Base-by-base conservation (phyloP, 2,797 vertebrate genomes). In the Anabas testudineus region DNA sequence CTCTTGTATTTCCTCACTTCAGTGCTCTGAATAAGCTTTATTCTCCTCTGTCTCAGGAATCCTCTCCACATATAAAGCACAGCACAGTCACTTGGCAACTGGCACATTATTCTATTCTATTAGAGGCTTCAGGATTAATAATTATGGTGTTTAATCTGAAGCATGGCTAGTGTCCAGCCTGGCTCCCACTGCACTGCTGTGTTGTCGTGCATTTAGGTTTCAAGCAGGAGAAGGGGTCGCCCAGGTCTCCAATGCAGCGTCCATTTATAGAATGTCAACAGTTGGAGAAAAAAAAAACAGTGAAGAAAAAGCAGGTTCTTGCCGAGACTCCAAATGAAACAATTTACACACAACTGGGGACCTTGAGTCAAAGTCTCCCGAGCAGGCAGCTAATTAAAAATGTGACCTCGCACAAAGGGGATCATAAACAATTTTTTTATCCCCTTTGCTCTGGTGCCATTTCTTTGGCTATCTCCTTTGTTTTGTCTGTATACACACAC, bases 321-420 rank as follows among this genome's bases (percentile, higher is more conserved):
- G 59, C 74, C 15, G 71, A 68, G 81, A 71, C 65, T 82, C 75
- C 81, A 82, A 87, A 90, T 89, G 76, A 87, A 90, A 88, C 75
- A 68, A 78, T 91, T 86, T 88, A 80, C 85, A 68, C 81, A 72
- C 74, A 76, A 70, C 71, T 15, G 22, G 76, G 65, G 80, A 88
- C 71, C 71, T 74, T 43, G 83, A 71, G 63, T 75, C 58, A 68
- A 86, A 81, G 80, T 76, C 75, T 81, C 76, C 65, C 10, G 72
- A 84, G 72, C 82, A 55, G 55, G 71, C 73, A 87, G 83, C 80
- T 86, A 87, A 91, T 91, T 91, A 88, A 87, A 87, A 80, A 68
- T 52, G 71, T 89, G 87, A 89, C 88, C 89, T 90, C 43, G 13
- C 46, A 46, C 69, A 79, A 82, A 82, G 56, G 53, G 67, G 81